Percentiles rank a stretch among this genome's conserved stretches.
Conservation (phyloP, 2,888 invertebrate genomes). For the Amphipyra tragopoginis region DNA sequence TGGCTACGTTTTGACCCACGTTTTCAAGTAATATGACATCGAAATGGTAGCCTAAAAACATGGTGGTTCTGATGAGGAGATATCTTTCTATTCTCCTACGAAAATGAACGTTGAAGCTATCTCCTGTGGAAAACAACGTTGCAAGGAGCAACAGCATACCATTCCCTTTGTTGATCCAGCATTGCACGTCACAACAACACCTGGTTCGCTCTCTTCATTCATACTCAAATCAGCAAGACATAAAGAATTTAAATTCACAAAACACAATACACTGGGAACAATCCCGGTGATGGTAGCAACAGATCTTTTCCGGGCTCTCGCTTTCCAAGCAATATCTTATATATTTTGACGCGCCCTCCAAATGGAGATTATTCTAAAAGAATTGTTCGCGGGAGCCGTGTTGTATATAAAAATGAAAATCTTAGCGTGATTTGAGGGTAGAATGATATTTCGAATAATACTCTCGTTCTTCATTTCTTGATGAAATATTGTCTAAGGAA, state of each 20-base stretch:
- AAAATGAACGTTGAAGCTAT: too few relatives aligned
- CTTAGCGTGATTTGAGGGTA: slow-evolving; percentile 51
- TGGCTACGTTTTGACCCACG: too few relatives aligned
- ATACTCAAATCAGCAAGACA: slow-evolving; percentile 41
- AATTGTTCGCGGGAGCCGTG: slow-evolving; percentile 52
- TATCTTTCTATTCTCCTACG: too few relatives aligned
- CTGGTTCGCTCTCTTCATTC: slow-evolving; percentile 32
- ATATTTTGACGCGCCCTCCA: slow-evolving; percentile 63
- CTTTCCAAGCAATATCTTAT: slow-evolving; percentile 62
- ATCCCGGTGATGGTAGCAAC: slow-evolving; percentile 64
- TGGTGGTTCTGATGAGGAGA: neutral
- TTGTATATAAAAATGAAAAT: slow-evolving; percentile 58
- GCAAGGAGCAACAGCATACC: neutral
- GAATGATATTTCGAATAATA: slow-evolving; percentile 58
- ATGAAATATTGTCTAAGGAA: slow-evolving; percentile 55
- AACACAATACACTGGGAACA: slow-evolving; percentile 61
- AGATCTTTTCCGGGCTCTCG: slow-evolving; percentile 63
- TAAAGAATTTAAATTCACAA: slow-evolving; percentile 56
- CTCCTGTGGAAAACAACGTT: too few relatives aligned
- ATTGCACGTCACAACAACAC: slow-evolving; percentile 15
- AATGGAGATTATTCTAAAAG: slow-evolving; percentile 66
- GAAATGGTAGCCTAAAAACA: neutral
- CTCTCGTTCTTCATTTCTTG: slow-evolving; percentile 53
- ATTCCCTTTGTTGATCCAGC: slow-evolving; percentile 8
- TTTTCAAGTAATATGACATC: too few relatives aligned